phyloP scores from a whole-genome alignment of 2,888 invertebrate genomes.

The Rhingia campestris region DNA sequence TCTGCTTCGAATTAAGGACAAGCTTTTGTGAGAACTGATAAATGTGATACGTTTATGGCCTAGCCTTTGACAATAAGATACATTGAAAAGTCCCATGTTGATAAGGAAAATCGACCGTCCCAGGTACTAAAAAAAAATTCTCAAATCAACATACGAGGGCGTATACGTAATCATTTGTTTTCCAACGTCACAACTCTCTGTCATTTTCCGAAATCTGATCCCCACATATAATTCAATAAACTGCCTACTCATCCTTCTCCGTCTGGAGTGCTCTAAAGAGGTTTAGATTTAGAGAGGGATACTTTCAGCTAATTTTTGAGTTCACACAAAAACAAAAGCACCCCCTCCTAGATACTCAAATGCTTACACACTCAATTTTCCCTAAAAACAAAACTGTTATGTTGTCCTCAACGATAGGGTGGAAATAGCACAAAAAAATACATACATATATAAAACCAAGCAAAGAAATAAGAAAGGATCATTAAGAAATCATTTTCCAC shows the following conservation, averaged over 20 bases:
- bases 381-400: constrained; percentile 14
- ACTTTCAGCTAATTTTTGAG: constrained; percentile 18
- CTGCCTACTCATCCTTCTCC: neutral
- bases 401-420: constrained; percentile 13
- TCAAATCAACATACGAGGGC: neutral
- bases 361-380: constrained; percentile 13
- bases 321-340: neutral
- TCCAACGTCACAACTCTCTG: neutral
- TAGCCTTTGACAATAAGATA: too few relatives aligned
- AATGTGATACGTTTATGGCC: too few relatives aligned
- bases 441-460: neutral
- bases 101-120: neutral
- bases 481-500: constrained; percentile 64
- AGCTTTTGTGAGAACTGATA: too few relatives aligned
- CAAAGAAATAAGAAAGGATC: constrained; percentile 34
- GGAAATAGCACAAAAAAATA: neutral
- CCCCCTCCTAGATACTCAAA: constrained; percentile 2
- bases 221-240: constrained; percentile 53
- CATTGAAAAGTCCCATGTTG: too few relatives aligned
- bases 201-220: constrained; percentile 17
- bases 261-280: neutral
- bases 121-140: neutral
- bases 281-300: constrained; percentile 11
- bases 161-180: constrained; percentile 42
- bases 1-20: too few relatives aligned